A percentile compares a stretch with the other conserved stretches of the same genome.
phyloP scores from a whole-genome alignment of 1,140 invertebrate genomes.

The Oreohelix idahoensis region DNA sequence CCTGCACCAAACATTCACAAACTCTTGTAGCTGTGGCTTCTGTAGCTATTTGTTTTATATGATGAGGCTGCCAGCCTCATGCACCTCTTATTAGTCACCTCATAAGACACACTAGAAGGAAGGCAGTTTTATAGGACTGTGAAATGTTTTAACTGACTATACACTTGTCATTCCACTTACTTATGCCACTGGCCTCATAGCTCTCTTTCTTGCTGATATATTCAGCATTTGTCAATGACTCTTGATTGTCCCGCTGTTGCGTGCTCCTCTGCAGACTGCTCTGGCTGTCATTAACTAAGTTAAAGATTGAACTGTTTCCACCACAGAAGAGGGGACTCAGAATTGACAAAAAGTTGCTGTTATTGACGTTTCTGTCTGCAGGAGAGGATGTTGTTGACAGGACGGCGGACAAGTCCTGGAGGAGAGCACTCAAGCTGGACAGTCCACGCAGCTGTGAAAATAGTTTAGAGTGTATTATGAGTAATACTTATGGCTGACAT shows the following conservation, averaged over 20 bases:
- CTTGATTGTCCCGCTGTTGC: not conserved
- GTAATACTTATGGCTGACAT: no score
- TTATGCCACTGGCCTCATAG: constrained; percentile 37
- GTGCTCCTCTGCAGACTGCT: not conserved
- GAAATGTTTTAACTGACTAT: no score
- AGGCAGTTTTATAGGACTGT: no score
- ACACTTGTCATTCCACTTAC: constrained; percentile 38
- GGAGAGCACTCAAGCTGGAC: not conserved
- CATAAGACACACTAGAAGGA: no score
- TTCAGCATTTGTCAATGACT: not conserved
- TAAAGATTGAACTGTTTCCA: not conserved
- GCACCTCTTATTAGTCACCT: no score
- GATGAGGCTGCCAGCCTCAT: no score
- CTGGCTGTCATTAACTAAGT: not conserved
- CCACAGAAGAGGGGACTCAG: not conserved
- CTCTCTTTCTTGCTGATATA: constrained; percentile 26
- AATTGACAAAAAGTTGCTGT: not conserved
- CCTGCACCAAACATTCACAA: no score
- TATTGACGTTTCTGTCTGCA: not conserved
- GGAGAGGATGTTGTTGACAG: not conserved
- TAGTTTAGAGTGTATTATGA: no score
- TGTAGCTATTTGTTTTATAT: no score
- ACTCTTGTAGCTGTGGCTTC: no score
- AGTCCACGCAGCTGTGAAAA: not conserved
- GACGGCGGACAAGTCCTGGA: not conserved